Conservation (phyloP, 2,888 invertebrate genomes). For the Argynnis bischoffii region DNA sequence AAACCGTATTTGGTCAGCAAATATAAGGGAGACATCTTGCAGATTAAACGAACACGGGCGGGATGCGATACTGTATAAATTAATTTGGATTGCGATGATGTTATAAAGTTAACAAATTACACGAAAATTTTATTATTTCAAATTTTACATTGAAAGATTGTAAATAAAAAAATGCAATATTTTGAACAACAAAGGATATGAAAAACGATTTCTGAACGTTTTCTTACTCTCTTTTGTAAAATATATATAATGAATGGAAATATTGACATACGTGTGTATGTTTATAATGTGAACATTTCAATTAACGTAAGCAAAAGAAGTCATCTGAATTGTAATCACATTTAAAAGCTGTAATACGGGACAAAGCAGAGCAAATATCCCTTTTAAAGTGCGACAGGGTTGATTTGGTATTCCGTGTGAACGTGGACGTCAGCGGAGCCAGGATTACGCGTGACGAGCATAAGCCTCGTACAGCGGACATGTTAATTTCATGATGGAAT, state of each 20-base stretch:
- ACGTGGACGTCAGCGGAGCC: constrained; percentile 26
- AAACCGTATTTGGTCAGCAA: constrained; percentile 50
- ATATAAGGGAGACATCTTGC: constrained; percentile 56
- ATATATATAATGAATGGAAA: too few relatives aligned
- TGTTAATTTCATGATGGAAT: constrained; percentile 35
- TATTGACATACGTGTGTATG: neutral
- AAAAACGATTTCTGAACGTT: too few relatives aligned
- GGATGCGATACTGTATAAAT: constrained; percentile 11
- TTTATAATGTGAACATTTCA: neutral
- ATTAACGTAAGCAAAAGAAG: constrained; percentile 1
- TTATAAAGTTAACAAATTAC: neutral
- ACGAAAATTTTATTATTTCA: neutral
- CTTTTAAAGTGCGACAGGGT: constrained; percentile 24
- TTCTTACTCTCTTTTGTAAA: too few relatives aligned
- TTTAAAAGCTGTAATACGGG: constrained; percentile 14
- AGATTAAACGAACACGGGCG: constrained; percentile 53
- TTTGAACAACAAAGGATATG: too few relatives aligned
- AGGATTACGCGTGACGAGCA: constrained; percentile 34
- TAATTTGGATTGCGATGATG: constrained; percentile 1
- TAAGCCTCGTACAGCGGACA: constrained; percentile 27
- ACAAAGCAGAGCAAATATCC: constrained; percentile 24
- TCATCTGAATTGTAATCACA: constrained; percentile 14
- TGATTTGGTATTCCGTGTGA: constrained; percentile 39
- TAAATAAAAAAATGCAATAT: neutral
- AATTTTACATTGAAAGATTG: neutral